Evolutionary conservation across 2,888 invertebrate genomes (phyloP), one percentile per base, ranked within the genome.

Genomic region (Chrysolina oricalcia): DNA sequence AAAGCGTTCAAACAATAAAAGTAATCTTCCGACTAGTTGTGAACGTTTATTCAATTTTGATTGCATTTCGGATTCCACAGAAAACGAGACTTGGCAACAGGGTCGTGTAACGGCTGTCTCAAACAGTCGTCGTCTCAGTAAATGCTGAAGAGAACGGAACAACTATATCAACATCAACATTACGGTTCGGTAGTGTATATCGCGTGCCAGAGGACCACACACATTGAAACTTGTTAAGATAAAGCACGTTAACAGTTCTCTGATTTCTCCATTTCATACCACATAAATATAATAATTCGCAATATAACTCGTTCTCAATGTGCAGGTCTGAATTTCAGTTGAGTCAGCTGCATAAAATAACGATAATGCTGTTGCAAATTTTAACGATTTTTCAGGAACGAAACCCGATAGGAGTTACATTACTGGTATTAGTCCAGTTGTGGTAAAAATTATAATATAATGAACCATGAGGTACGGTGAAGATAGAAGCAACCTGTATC

Each of bases 171-270:
- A 81, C 82, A 82, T 76, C 81, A 83, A 81, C 82, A 82, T 76
- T 79, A 78, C 76, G 78, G 80, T 80, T 68, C 78, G 76, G 76
- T 76, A 75, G 86, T 85, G 87, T 87, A 87, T 86, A 87, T 88
- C 88, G 88, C 88, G 88, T 88, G 87, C 87, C 87, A 80, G 81
- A 35, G 84, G 87, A 87, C 87, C 88, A 88, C 88, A 88, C 88
- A 88, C 87, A 86, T 86, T 81, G 87, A 87, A 86, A 87, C 85
- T 88, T 88, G 88, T 88, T 88, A 88, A 88, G 88, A 88, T 88
- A 88, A 88, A 88, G 87, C 87, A 88, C 88, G 87, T 88, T 87
- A 86, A 87, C 85, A 85, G 86, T 86, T 86, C 85, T 85, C 85
- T 86, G 85, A 84, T 85, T 86, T 86, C 85, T 85, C 81, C 85